phyloP scores from a whole-genome alignment of 2,797 vertebrate genomes.

The Hemibagrus guttatus region DNA sequence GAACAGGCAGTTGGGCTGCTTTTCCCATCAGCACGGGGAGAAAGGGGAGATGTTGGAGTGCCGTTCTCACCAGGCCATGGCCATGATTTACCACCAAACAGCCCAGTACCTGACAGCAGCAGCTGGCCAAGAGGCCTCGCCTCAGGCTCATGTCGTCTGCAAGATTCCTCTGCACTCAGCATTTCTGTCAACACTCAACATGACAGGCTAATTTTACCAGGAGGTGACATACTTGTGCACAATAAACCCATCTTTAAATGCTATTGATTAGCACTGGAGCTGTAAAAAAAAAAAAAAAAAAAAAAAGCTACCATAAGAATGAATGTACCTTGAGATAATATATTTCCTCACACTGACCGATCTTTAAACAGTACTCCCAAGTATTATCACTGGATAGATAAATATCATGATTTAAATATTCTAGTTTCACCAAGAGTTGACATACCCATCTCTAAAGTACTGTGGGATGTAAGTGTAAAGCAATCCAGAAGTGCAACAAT shows the following conservation, averaged over 20 bases:
- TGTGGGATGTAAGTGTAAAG: background rate
- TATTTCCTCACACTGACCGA: background rate
- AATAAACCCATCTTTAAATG: slow-evolving; percentile 29
- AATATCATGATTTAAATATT: background rate
- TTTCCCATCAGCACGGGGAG: slow-evolving; percentile 64
- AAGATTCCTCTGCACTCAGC: slow-evolving; percentile 76
- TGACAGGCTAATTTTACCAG: slow-evolving; percentile 81
- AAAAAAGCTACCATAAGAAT: background rate
- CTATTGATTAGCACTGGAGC: slow-evolving; percentile 20
- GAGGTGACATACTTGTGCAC: slow-evolving; percentile 40
- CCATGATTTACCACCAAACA: slow-evolving; percentile 54
- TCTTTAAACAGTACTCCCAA: background rate
- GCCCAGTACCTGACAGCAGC: slow-evolving; percentile 73
- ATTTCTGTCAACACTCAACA: slow-evolving; percentile 80
- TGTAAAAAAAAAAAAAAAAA: background rate
- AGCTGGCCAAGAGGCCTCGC: slow-evolving; percentile 74
- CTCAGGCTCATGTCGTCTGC: slow-evolving; percentile 72
- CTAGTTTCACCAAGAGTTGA: background rate
- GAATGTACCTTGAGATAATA: background rate
- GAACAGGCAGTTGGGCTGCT: slow-evolving; percentile 55
- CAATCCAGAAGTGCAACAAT: background rate
- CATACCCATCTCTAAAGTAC: background rate
- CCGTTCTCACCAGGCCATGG: slow-evolving; percentile 55
- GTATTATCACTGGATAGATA: background rate
- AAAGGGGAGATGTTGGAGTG: slow-evolving; percentile 37